These are phyloP conservation scores for Passer domesticus DNA, from an alignment of 2,113 vertebrate genomes.

Conservation along the genomic window DNA sequence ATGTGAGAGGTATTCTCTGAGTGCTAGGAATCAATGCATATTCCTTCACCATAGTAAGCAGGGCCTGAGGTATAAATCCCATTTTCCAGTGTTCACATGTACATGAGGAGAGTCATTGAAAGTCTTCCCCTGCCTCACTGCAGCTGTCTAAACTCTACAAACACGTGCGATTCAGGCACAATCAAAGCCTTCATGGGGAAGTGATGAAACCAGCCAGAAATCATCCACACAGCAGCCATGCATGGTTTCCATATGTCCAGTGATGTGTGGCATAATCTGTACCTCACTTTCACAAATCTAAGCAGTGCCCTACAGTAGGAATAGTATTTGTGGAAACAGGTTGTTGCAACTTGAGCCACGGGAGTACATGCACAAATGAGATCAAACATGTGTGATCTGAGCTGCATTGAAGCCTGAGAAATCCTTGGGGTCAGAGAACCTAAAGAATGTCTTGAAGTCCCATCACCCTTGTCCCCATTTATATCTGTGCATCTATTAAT, in stretches of 20 bases:
- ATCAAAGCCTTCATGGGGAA: neutral
- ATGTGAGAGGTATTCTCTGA: neutral
- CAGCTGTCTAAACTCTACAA: slow-evolving; percentile 34
- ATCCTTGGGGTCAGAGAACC: neutral
- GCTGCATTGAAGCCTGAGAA: neutral
- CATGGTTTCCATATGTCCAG: neutral
- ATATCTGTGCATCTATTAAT: neutral
- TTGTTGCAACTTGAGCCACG: neutral
- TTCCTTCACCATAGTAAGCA: neutral
- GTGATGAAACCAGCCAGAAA: neutral
- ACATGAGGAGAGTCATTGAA: neutral
- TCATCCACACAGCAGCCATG: neutral
- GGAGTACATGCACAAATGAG: neutral
- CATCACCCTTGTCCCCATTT: neutral
- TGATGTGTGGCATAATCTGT: neutral
- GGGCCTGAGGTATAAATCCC: neutral
- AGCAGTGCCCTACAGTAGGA: neutral
- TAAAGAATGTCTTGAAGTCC: neutral
- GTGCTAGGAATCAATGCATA: neutral
- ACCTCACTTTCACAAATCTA: neutral
- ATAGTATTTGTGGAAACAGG: neutral
- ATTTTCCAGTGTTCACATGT: neutral
- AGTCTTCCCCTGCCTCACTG: neutral
- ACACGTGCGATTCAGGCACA: neutral
- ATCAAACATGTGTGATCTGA: neutral